phyloP scores from a whole-genome alignment of 1,140 invertebrate species.

The Lethocerus indicus region DNA sequence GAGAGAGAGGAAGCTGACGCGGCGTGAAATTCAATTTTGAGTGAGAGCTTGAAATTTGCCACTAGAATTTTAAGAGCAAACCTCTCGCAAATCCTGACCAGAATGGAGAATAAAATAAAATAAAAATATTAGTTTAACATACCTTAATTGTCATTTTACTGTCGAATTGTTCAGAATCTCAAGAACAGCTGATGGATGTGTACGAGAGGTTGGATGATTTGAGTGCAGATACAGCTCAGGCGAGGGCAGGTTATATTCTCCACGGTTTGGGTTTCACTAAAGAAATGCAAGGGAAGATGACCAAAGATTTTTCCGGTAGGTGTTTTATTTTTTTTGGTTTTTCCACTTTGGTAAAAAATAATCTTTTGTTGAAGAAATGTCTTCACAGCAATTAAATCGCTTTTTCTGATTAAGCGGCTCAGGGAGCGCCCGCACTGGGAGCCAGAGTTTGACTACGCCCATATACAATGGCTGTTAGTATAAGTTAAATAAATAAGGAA shows the following conservation, averaged over 20 bases:
- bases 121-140: too few species aligned
- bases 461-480: too few species aligned
- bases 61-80: too few species aligned
- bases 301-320: slow-evolving; percentile 87
- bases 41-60: too few species aligned
- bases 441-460: too few species aligned
- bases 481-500: neutral
- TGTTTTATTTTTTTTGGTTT: neutral
- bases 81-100: too few species aligned
- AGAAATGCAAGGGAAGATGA: slow-evolving; percentile 80
- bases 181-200: slow-evolving; percentile 94
- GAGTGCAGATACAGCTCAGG: slow-evolving; percentile 86
- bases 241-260: slow-evolving; percentile 83
- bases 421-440: too few species aligned
- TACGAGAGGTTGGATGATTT: slow-evolving; percentile 97
- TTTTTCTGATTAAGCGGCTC: too few species aligned
- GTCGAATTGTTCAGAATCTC: slow-evolving; percentile 42
- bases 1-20: neutral
- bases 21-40: neutral
- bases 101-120: too few species aligned
- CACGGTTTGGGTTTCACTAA: slow-evolving; percentile 92
- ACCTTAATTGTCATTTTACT: too few species aligned
- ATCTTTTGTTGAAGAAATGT: too few species aligned
- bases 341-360: neutral
- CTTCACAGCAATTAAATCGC: too few species aligned